Evolutionary conservation across 2,888 invertebrate genomes (phyloP).

Genomic region (Cataglyphis livida): DNA sequence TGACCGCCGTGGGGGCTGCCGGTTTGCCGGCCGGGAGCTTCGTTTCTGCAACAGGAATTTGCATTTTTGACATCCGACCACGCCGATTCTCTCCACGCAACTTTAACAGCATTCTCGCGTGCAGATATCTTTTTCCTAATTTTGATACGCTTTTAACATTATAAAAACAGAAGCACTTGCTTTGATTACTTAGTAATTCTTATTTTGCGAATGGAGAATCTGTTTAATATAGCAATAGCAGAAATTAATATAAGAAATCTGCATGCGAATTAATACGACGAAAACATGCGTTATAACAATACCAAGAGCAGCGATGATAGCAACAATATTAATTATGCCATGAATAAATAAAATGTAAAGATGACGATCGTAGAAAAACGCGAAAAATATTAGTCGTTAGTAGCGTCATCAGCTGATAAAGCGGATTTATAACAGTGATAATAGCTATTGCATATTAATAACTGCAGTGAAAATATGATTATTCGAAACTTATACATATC

Average conservation of each 20-base stretch:
- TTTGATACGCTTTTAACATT: background rate
- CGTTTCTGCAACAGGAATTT: conserved; percentile 90
- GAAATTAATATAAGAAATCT: conserved; percentile 22
- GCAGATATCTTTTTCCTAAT: conserved; percentile 52
- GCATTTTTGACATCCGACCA: conserved; percentile 41
- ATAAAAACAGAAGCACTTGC: background rate
- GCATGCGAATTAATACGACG: conserved; percentile 16
- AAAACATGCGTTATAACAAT: conserved; percentile 63
- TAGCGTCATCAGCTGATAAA: conserved; percentile 59
- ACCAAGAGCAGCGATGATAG: conserved; percentile 43
- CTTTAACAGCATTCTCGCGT: conserved; percentile 43
- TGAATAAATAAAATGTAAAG: conserved; percentile 55
- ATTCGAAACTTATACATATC: background rate
- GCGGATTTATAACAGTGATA: conserved; percentile 60
- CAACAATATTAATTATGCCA: conserved; percentile 33
- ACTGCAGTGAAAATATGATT: conserved; percentile 53
- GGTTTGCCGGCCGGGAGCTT: conserved; percentile 92
- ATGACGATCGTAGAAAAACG: conserved; percentile 34
- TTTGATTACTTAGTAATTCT: background rate
- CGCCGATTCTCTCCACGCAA: conserved; percentile 1
- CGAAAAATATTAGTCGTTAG: conserved; percentile 41
- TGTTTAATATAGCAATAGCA: background rate
- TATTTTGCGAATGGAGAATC: background rate
- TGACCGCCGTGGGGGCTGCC: conserved; percentile 86
- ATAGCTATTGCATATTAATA: conserved; percentile 46